Base-by-base conservation (phyloP, 2,797 vertebrate species). In the Schizopygopsis pylzovi region DNA sequence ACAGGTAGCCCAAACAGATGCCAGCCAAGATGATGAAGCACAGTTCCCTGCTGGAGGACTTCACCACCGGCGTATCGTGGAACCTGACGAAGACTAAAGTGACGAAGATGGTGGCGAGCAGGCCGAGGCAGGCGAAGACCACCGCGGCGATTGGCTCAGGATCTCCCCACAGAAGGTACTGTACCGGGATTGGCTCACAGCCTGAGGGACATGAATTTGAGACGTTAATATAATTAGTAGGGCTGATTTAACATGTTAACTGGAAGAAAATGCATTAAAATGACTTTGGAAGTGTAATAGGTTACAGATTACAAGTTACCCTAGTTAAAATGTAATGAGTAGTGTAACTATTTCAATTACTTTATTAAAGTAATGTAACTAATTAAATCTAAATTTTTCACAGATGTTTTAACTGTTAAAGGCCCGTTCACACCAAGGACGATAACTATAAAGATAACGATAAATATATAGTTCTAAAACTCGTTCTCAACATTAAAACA, bases 1-100 rank as follows among this genome's bases (percentile, higher is more conserved):
- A 99, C 87, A 99, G 88, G 93, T 99, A 99, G 72, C 98, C 96
- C 90, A 99, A 92, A 90, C 97, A 99, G 90, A 99, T 99, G 83
- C 98, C 98, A 0, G 96, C 98, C 75, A 99, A 94, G 88, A 99
- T 99, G 88, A 99, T 99, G 94, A 99, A 99, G 90, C 98, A 99
- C 86, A 99, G 97, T 90, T 99, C 98, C 71, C 98, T 95, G 89
- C 98, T 99, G 86, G 98, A 99, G 1, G 98, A 99, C 89, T 99
- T 99, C 79, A 99, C 98, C 79, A 99, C 98, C 0, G 98, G 98
- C 0, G 98, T 99, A 63, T 99, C 98, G 47, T 97, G 97, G 88
- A 99, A 99, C 77, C 95, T 96, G 91, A 99, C 96, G 92, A 99
- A 99, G 87, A 99, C 90, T 2, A 95, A 95, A 4, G 97, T 99